A percentile compares a stretch with the other conserved stretches of the same genome.
Conservation (phyloP, 2,797 vertebrate genomes). For the Enteromius viviparus region DNA sequence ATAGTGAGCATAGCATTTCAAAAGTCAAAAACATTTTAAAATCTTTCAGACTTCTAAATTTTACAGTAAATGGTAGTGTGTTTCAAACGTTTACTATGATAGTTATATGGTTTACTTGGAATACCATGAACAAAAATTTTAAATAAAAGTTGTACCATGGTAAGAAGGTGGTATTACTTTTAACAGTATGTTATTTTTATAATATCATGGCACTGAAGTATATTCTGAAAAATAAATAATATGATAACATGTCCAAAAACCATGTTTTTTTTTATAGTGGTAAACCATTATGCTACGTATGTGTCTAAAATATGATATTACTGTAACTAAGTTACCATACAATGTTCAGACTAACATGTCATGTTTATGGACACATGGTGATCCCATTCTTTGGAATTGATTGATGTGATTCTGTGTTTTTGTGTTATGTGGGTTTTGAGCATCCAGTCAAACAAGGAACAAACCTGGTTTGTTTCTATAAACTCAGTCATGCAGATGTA, state of each 20-base stretch:
- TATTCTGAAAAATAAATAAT: background rate
- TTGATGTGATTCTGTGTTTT: slow-evolving; percentile 4
- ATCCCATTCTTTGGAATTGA: too few relatives aligned
- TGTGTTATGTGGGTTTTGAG: slow-evolving; percentile 8
- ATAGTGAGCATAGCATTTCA: background rate
- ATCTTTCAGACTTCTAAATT: background rate
- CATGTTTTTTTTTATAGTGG: background rate
- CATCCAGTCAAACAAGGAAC: background rate
- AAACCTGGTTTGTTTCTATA: background rate
- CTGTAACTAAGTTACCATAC: background rate
- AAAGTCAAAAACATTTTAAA: background rate
- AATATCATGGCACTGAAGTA: background rate
- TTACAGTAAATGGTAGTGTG: background rate
- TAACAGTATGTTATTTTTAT: background rate
- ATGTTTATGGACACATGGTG: background rate
- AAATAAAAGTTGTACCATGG: background rate
- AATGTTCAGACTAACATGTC: background rate
- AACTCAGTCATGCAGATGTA: background rate
- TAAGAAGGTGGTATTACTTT: background rate
- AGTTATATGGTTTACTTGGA: background rate
- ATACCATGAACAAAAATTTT: background rate
- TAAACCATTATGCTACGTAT: background rate
- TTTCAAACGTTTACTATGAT: background rate
- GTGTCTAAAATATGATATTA: background rate
- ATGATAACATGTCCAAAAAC: background rate